Percentiles rank a stretch among this genome's conserved stretches.
phyloP scores from a whole-genome alignment of 2,113 vertebrate genomes.

The Ameiurus melas region DNA sequence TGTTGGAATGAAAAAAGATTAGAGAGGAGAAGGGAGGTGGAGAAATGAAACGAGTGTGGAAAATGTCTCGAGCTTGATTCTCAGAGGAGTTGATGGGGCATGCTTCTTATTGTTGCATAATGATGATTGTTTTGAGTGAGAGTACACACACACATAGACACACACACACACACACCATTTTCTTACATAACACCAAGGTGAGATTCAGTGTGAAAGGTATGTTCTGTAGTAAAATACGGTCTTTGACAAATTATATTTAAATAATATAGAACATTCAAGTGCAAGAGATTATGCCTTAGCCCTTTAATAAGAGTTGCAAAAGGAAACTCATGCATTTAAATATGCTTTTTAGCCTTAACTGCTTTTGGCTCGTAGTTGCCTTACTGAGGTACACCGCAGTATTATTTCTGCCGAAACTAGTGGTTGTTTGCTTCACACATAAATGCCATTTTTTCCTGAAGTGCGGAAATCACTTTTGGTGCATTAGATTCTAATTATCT shows the following conservation, averaged over 20 bases:
- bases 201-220: constrained; percentile 16
- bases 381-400: constrained; percentile 59
- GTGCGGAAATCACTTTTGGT: constrained; percentile 74
- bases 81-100: constrained; percentile 61
- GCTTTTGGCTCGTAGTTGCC: constrained; percentile 62
- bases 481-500: constrained; percentile 78
- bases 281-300: constrained; percentile 68
- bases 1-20: constrained; percentile 29
- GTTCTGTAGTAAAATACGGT: constrained; percentile 39
- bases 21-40: constrained; percentile 12
- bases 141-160: constrained; percentile 53
- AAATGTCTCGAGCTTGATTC: constrained; percentile 59
- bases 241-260: constrained; percentile 59
- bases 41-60: constrained; percentile 28
- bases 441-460: constrained; percentile 73
- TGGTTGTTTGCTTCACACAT: constrained; percentile 75
- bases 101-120: constrained; percentile 68
- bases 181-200: constrained; percentile 3
- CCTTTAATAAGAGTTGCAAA: constrained; percentile 73
- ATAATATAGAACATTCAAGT: constrained; percentile 70
- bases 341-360: constrained; percentile 75
- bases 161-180: constrained; percentile 41
- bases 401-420: constrained; percentile 68
- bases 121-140: constrained; percentile 67
- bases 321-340: constrained; percentile 81